Percentiles rank a stretch among this genome's conserved stretches.
Evolutionary conservation across 2,797 vertebrate species (phyloP).

Genomic region (Neosilurus hyrtlii): DNA sequence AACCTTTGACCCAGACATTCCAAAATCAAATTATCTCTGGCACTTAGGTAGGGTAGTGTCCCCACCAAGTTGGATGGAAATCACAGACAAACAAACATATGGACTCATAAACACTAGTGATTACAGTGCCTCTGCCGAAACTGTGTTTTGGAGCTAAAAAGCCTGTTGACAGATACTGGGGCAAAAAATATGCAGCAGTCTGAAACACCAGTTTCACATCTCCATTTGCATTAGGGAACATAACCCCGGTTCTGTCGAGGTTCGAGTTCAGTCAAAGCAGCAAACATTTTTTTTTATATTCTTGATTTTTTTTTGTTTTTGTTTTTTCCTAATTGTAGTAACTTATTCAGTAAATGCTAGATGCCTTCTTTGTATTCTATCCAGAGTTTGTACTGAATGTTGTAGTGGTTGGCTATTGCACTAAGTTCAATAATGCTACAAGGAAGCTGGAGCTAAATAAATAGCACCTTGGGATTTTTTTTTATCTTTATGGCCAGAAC

Average conservation of each 20-base stretch:
- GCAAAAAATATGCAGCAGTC: no score
- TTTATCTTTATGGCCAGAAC: no score
- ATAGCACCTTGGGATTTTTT: conserved; percentile 19
- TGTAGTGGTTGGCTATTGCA: neutral
- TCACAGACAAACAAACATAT: no score
- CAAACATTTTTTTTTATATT: neutral
- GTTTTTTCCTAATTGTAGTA: neutral
- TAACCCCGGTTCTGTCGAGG: neutral
- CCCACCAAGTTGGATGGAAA: no score
- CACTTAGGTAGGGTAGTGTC: no score
- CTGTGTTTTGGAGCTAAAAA: no score
- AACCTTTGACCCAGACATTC: no score
- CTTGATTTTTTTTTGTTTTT: neutral
- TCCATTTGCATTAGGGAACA: neutral
- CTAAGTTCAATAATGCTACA: neutral
- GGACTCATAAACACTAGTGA: no score
- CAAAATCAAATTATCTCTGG: no score
- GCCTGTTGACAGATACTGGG: no score
- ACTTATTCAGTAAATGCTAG: neutral
- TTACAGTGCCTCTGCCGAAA: no score
- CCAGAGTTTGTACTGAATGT: neutral
- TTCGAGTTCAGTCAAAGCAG: neutral
- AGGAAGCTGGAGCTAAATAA: conserved; percentile 2
- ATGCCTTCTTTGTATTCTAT: neutral
- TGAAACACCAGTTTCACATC: no score